A percentile compares a stretch with the other conserved stretches of the same genome.
phyloP scores from a whole-genome alignment of 2,797 vertebrate species.

The Notoglanidium macrostoma region DNA sequence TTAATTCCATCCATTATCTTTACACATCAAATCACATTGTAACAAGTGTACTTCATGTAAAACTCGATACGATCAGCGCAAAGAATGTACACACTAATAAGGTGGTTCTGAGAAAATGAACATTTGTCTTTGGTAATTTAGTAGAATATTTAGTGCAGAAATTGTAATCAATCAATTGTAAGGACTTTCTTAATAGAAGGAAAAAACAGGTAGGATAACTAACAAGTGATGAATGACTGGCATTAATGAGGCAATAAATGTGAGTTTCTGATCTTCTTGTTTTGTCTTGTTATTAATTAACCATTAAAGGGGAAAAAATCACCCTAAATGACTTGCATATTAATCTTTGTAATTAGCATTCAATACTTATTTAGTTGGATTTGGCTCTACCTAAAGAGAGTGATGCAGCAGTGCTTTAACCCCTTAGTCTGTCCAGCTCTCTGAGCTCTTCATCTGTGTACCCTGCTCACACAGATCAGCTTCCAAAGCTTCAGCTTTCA shows the following conservation, averaged over 20 bases:
- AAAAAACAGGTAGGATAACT: background rate
- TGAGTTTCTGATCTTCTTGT: background rate
- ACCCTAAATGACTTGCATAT: background rate
- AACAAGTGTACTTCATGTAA: background rate
- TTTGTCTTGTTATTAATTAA: background rate
- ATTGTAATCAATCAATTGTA: background rate
- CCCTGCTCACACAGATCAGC: background rate
- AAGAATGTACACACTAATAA: background rate
- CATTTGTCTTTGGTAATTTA: background rate
- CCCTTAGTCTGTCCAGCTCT: background rate
- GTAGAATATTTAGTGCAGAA: background rate
- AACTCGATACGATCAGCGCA: background rate
- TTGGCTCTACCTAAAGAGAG: background rate
- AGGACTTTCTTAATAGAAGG: background rate
- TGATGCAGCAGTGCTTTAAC: background rate
- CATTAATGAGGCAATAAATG: background rate
- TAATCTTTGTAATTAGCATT: background rate
- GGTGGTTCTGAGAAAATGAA: background rate
- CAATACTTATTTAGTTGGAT: background rate
- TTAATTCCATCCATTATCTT: background rate
- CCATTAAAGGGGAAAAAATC: background rate
- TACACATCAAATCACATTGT: background rate
- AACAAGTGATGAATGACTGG: background rate
- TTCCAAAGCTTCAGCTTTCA: background rate
- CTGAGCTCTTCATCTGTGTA: background rate